Evolutionary conservation across 2,888 invertebrate species (phyloP), one percentile per base, ranked within the genome.

Genomic region (Pristionchus arcanus): DNA sequence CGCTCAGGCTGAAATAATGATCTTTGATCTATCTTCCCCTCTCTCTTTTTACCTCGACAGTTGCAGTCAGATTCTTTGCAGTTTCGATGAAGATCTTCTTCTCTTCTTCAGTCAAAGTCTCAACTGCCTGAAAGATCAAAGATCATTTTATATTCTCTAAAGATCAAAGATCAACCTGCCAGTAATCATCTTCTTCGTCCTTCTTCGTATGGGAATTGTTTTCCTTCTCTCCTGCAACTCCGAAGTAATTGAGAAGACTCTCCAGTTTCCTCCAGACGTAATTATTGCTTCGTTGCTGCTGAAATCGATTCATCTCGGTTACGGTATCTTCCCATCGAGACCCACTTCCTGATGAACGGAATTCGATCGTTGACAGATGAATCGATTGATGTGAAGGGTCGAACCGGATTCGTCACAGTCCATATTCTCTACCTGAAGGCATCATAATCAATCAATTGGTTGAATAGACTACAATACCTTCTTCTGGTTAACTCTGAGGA

Each of bases 191-290:
- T 34, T 88, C 87, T n/a, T 68, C 68, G 1, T 42, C 37, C 3
- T 21, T 66, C 68, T 87, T 87, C 66, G 59, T 21, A 37, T 19
- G 4, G 13, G 84, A 11, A 21, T 63, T 53, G 4, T 86, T 68
- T n/a, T 88, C 87, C 3, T 68, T 68, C 63, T 87, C 66, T 19
- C 31, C 77, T 16, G 90, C 91, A 37, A 92, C 91, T 88, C 92
- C 92, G 74, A 92, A 92, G 55, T 91, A 92, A 34, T 89, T 91
- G 81, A 92, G 91, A 77, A 92, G 85, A 74, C 91, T 90, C 71
- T 92, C 91, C 85, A 92, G 90, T 66, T 91, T 92, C 55, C 90
- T 90, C 91, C 91, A 92, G 85, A 92, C 91, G 87, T 92, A 92
- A 68, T 92, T 92, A 89, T 91, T 91, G 74, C 91, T 91, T 68